Conservation (phyloP, 2,113 vertebrate genomes). For the Petrocephalus microphthalmus region DNA sequence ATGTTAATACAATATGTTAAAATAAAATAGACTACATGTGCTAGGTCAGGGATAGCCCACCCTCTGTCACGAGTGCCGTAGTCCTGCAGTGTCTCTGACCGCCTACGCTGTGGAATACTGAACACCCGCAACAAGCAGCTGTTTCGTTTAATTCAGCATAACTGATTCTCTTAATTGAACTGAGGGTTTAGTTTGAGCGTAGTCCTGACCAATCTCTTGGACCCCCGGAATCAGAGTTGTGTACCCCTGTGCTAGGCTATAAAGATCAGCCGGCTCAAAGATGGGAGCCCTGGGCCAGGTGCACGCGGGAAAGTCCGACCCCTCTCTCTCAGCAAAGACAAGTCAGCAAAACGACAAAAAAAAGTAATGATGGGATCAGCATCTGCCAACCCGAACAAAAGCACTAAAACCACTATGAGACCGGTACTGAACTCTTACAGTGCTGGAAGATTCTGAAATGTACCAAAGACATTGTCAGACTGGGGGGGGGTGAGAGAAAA, state of each 20-base stretch:
- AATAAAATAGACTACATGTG: slow-evolving; percentile 57
- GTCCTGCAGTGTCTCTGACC: not conserved
- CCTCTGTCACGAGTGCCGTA: not conserved
- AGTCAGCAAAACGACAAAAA: slow-evolving; percentile 48
- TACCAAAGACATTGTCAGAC: slow-evolving; percentile 67
- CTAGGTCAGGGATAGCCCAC: slow-evolving; percentile 46
- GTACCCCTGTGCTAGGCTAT: slow-evolving; percentile 58
- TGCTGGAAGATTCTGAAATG: slow-evolving; percentile 67
- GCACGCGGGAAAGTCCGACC: slow-evolving; percentile 39
- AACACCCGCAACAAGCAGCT: not conserved
- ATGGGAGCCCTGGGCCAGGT: slow-evolving; percentile 22
- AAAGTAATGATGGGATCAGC: slow-evolving; percentile 44
- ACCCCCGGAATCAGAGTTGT: not conserved
- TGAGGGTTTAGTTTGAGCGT: not conserved
- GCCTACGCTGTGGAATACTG: not conserved
- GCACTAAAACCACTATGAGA: slow-evolving; percentile 69
- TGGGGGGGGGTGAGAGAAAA: slow-evolving; percentile 27
- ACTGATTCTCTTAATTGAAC: not conserved
- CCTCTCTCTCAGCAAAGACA: slow-evolving; percentile 59
- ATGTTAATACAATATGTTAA: slow-evolving; percentile 67
- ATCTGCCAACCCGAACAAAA: slow-evolving; percentile 62
- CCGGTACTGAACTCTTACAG: slow-evolving; percentile 66
- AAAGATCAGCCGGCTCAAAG: slow-evolving; percentile 62
- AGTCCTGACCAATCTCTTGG: not conserved
- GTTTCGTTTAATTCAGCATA: not conserved